Evolutionary conservation across 2,888 invertebrate species (phyloP).

Genomic region (Nephrotoma guestfalica): DNA sequence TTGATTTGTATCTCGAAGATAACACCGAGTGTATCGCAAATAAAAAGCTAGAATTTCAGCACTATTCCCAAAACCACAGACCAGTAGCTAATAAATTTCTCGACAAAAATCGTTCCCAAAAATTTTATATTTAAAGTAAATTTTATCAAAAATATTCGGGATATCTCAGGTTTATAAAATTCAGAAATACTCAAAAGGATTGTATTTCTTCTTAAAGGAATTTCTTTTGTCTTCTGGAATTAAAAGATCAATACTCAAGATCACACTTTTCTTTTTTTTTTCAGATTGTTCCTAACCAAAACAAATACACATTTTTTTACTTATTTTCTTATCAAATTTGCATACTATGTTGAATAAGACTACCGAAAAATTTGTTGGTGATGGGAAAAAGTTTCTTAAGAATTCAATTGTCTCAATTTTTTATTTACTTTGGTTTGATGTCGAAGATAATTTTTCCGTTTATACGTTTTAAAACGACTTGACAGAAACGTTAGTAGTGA

Average conservation of each 20-base stretch:
- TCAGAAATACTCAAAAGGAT: neutral
- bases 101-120: neutral
- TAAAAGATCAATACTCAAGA: slow-evolving; percentile 2
- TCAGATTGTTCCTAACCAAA: neutral
- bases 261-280: neutral
- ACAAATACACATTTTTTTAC: neutral
- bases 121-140: neutral
- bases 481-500: neutral
- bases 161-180: neutral
- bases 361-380: neutral
- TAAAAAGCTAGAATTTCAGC: neutral
- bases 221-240: slow-evolving; percentile 3
- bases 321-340: neutral
- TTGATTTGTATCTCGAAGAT: neutral
- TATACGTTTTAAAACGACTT: neutral
- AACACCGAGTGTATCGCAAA: neutral
- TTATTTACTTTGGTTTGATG: neutral
- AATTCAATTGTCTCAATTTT: neutral
- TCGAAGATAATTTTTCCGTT: neutral
- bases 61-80: neutral
- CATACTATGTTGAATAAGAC: neutral
- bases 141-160: neutral
- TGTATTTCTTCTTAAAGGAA: neutral
- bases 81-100: neutral
- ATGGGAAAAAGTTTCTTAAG: neutral